Conservation (phyloP, 2,797 vertebrate genomes). For the Acanthornis magna region DNA sequence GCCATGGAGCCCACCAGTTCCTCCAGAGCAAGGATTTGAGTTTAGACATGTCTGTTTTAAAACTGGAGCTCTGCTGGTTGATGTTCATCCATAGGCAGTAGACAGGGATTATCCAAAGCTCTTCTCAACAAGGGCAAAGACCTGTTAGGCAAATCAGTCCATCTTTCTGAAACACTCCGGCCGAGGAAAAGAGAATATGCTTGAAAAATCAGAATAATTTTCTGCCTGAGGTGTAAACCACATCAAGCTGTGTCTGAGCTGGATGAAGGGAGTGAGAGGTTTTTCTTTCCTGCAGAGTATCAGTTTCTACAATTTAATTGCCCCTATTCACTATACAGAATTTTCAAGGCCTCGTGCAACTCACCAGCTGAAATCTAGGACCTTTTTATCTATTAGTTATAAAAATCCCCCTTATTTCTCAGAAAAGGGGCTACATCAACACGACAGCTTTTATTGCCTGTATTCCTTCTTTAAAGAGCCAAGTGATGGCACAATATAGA, state of each 20-base stretch:
- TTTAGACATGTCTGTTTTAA: neutral
- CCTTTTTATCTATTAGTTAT: neutral
- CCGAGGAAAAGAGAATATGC: neutral
- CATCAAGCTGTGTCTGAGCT: neutral
- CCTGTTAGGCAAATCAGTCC: neutral
- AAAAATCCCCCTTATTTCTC: neutral
- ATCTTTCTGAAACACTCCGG: accelerated
- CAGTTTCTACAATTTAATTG: neutral
- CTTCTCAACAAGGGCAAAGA: neutral
- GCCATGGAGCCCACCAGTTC: neutral
- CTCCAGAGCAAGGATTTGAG: neutral
- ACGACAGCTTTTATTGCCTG: neutral
- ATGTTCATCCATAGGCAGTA: accelerated
- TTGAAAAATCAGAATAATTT: neutral
- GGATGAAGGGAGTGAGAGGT: neutral
- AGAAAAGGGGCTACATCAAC: neutral
- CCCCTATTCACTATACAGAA: neutral
- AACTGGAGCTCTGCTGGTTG: neutral
- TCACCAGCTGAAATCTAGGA: neutral
- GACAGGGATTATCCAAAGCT: neutral
- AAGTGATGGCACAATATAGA: neutral
- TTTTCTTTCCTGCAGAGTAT: neutral
- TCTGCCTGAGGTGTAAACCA: neutral
- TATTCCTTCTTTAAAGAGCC: neutral
- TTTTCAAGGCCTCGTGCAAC: neutral